Percentiles rank a stretch among this genome's conserved stretches.
phyloP scores from a whole-genome alignment of 92 coral and sea anemone species.

The Virgularia gustaviana region DNA sequence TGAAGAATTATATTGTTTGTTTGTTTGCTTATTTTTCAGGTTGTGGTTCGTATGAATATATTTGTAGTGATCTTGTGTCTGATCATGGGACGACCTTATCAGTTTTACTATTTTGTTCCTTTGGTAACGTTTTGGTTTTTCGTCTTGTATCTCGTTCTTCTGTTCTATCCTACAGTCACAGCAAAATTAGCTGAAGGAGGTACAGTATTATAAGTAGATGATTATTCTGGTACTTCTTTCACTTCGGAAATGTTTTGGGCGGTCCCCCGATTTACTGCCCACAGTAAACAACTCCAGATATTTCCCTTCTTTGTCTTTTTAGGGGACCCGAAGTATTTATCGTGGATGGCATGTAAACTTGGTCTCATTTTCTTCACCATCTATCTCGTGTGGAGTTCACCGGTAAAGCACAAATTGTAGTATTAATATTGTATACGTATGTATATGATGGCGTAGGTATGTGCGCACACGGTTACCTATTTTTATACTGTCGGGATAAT shows the following conservation, averaged over 20 bases:
- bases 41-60: constrained; percentile 83
- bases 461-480: too few relatives aligned
- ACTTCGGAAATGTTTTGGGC: too few relatives aligned
- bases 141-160: constrained; percentile 64
- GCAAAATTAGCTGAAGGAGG: constrained; percentile 84
- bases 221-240: too few relatives aligned
- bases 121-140: constrained; percentile 92
- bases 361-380: constrained; percentile 70
- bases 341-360: constrained; percentile 67
- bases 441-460: too few relatives aligned
- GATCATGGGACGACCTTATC: constrained; percentile 95
- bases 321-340: constrained; percentile 80
- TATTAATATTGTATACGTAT: too few relatives aligned
- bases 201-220: too few relatives aligned
- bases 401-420: constrained; percentile 51
- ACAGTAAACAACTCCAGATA: too few relatives aligned
- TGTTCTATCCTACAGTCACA: constrained; percentile 75
- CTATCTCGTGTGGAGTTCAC: constrained; percentile 79
- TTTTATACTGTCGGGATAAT: too few relatives aligned
- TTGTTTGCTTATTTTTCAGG: constrained; percentile 49
- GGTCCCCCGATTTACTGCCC: too few relatives aligned
- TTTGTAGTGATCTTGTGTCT: constrained; percentile 78
- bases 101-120: constrained; percentile 95
- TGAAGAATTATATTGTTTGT: not conserved
- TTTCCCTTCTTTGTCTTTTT: constrained; percentile 3